These are phyloP conservation scores for Pungitius pungitius DNA, from an alignment of 2,113 vertebrate species.

Conservation along the genomic window DNA sequence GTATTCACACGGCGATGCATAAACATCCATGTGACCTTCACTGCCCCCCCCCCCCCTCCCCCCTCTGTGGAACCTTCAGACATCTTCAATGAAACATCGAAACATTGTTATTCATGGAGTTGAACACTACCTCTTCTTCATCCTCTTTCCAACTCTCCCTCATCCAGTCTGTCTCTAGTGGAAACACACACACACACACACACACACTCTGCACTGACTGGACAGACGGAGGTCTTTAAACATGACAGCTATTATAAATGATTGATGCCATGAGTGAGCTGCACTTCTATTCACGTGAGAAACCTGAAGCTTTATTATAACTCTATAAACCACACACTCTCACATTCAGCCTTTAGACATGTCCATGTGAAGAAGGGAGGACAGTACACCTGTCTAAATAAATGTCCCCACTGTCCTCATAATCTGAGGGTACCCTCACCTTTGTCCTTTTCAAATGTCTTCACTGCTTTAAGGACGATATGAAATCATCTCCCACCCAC, in stretches of 20 bases:
- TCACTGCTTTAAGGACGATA: no score
- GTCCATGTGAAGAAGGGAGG: not conserved
- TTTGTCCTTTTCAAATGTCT: not conserved
- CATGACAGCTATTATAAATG: slow-evolving; percentile 4
- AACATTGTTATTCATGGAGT: not conserved
- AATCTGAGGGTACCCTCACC: not conserved
- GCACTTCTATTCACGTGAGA: not conserved
- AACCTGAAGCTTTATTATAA: not conserved
- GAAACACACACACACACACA: not conserved
- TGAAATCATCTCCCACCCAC: no score
- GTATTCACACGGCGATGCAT: not conserved
- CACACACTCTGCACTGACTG: not conserved
- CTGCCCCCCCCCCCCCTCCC: not conserved
- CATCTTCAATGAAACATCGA: not conserved
- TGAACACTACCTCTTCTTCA: no score
- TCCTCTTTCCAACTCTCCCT: not conserved
- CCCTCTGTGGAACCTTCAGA: not conserved
- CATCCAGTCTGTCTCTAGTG: not conserved
- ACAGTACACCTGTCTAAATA: not conserved
- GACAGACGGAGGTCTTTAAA: not conserved
- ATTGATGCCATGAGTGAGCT: slow-evolving; percentile 10
- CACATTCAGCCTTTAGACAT: not conserved
- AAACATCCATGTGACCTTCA: not conserved
- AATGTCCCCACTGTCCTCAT: not conserved
- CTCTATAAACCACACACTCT: no score